Base-by-base conservation (phyloP, 1,140 invertebrate genomes). In the Muscidifurax raptorellus region DNA sequence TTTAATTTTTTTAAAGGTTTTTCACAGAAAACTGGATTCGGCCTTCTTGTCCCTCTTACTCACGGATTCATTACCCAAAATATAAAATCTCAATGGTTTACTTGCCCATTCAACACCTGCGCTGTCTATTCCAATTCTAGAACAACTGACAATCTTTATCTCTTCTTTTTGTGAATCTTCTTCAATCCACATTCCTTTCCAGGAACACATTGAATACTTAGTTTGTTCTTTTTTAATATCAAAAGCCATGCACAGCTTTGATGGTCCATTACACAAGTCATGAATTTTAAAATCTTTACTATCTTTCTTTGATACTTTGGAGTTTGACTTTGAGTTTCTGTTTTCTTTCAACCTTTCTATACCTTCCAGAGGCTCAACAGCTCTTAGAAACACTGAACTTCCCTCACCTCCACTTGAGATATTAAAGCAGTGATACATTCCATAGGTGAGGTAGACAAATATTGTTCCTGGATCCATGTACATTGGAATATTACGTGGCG, bases 371-470 rank as follows among this genome's bases (percentile, higher is more conserved):
- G 96, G 96, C 87, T 97, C 95, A 18, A 96, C 18, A 32, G 95
- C 95, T 92, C 97, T 92, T 71, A 97, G 85, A 66, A 97, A 90
- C 77, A 97, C 96, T 44, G 95, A 96, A 85, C 94, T 94, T 15
- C 96, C 96, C 67, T 90, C 87, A 95, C 95, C 96, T 94, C 93
- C 87, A 88, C 96, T 95, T 12, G 96, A 97, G 79, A 97, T 96
- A 91, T 97, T 97, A 87, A 97, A 95, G 88, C 96, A 97, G 89
- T 95, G 94, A 89, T 97, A 97, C 95, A 97, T 96, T 86, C 97
- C 96, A 92, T 97, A 97, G 18, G 96, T 97, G 78, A 95, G 93
- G 88, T 97, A 97, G 5, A 97, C 96, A 92, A 96, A 97, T 47
- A 94, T 94, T 59, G 96, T 97, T 18, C 97, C 97, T 28, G 96